These are phyloP conservation scores for Mallotus villosus DNA, from an alignment of 2,797 vertebrate genomes.

Conservation along the genomic window DNA sequence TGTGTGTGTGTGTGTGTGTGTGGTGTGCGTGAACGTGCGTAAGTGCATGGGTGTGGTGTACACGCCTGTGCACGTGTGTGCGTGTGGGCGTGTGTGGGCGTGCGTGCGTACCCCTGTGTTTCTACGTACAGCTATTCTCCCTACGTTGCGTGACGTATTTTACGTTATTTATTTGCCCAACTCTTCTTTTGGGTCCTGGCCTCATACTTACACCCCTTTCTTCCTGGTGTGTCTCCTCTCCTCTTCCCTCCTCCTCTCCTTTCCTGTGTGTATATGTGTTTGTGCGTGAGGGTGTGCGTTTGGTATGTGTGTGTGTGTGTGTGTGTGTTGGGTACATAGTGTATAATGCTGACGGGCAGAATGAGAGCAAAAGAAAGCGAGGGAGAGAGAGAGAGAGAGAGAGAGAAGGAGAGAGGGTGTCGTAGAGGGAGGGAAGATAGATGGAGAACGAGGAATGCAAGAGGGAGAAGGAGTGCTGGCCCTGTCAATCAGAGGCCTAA, in stretches of 20 bases:
- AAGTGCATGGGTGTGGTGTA: not conserved
- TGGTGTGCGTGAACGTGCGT: not conserved
- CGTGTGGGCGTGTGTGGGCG: not conserved
- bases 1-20: not conserved
- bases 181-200: no score
- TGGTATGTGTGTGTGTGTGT: slow-evolving; percentile 16
- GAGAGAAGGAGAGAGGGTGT: not conserved
- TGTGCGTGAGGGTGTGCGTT: not conserved
- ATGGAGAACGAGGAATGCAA: slow-evolving; percentile 11
- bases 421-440: slow-evolving; percentile 27
- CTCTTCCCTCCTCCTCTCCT: slow-evolving; percentile 10
- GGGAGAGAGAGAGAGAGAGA: not conserved
- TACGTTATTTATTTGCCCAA: no score
- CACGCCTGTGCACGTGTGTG: not conserved
- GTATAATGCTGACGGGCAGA: slow-evolving; percentile 74
- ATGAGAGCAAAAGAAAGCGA: slow-evolving; percentile 64
- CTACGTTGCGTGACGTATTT: no score
- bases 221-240: not conserved
- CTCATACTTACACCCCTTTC: no score
- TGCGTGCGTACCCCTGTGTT: slow-evolving; percentile 5
- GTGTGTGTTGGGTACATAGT: slow-evolving; percentile 34
- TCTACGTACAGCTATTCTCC: no score
- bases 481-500: slow-evolving; percentile 7
- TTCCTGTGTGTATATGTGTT: slow-evolving; percentile 4
- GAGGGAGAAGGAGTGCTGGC: not conserved